Evolutionary conservation across 2,113 vertebrate genomes (phyloP).

Genomic region (Oryzias celebensis): DNA sequence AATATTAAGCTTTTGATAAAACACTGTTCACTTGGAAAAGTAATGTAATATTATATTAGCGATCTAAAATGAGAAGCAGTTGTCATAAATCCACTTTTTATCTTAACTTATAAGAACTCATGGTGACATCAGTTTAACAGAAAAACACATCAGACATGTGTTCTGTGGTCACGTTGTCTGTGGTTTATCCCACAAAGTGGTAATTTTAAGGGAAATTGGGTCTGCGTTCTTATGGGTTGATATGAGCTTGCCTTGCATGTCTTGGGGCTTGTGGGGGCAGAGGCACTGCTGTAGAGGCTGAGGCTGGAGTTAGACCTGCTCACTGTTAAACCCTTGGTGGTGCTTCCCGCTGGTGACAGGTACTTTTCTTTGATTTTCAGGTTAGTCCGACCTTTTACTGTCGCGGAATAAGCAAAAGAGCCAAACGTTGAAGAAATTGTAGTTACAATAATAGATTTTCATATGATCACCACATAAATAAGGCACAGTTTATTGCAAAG

Average conservation of each 20-base stretch:
- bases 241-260: conserved; percentile 80
- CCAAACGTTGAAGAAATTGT: not conserved
- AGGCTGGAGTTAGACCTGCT: conserved; percentile 87
- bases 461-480: not conserved
- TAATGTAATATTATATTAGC: too few species aligned
- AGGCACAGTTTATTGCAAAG: too few species aligned
- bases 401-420: conserved; percentile 8
- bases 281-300: conserved; percentile 89
- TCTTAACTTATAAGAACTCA: too few species aligned
- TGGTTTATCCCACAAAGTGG: too few species aligned
- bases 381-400: conserved; percentile 90
- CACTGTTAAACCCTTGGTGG: conserved; percentile 78
- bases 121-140: too few species aligned
- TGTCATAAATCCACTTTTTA: too few species aligned
- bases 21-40: too few species aligned
- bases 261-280: conserved; percentile 87
- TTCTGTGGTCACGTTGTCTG: too few species aligned
- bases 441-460: not conserved
- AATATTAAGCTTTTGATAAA: too few species aligned
- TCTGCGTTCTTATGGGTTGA: not conserved
- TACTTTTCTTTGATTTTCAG: conserved; percentile 93
- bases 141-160: too few species aligned
- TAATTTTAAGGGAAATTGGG: not conserved
- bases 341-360: conserved; percentile 75
- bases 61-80: too few species aligned